Base-by-base conservation (phyloP, 2,888 invertebrate genomes). In the Zygogramma bicolorata region DNA sequence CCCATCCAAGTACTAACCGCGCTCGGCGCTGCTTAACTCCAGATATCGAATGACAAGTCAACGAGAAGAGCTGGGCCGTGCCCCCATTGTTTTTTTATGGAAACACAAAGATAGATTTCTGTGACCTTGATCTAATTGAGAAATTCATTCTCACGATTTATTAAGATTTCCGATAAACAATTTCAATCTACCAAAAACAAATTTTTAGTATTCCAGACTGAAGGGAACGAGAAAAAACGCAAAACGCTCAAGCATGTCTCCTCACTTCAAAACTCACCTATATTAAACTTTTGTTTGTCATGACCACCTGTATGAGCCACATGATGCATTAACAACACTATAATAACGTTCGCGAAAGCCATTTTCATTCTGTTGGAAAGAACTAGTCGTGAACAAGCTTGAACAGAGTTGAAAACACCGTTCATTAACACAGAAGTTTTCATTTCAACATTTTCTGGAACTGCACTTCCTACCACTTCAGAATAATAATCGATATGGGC, bases 191-290 rank as follows among this genome's bases (percentile, higher is more conserved):
- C 8, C 38, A 38, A 38, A 38, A 13, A 3, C 34, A 34, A 25
- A 92, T 90, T 89, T 91, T 81, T 69, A 81, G 75, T 53, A 85
- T 62, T 5, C 76, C 76, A 94, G 89, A 18, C 92, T 96, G 95
- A 87, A 96, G 94, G 0, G 97, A 97, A 88, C 96, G 96, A 34
- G 98, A 34, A 34, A 34, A 4, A 0, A 38, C 10, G 10, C 4
- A 8, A 38, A 38, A 10, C 38, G 13, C 2, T 34, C 34, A 38
- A 38, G 0, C n/a, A 59, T 59, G 13, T 10, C n/a, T 5, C 4
- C 6, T 46, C 20, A 3, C 10, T 20, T 22, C 3, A 31, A 5
- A 57, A 68, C 70, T 70, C 34, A 69, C 73, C 69, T 42, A 70
- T 70, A 66, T 65, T 65, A 38, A 65, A 62, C 49, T 62, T 61